Conservation (phyloP, 2,888 invertebrate genomes). For the Drosophila pseudotalamancana region DNA sequence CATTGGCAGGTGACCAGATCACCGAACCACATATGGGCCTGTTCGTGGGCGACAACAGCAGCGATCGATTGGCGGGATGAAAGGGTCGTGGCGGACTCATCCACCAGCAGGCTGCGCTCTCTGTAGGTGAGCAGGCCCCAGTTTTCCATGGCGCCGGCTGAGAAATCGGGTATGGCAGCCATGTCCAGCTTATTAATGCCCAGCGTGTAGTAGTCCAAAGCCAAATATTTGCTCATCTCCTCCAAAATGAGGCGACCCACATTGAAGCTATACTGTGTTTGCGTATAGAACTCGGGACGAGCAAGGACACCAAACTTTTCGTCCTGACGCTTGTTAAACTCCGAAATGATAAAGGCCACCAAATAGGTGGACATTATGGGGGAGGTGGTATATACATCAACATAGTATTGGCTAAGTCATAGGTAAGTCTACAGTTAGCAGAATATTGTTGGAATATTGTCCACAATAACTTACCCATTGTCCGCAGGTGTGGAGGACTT, state of each 20-base stretch:
- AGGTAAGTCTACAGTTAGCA: neutral
- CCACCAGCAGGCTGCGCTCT: conserved; percentile 89
- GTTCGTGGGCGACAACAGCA: conserved; percentile 85
- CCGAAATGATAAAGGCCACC: conserved; percentile 90
- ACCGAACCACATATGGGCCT: conserved; percentile 89
- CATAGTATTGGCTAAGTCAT: conserved; percentile 59
- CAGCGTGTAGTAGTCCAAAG: conserved; percentile 85
- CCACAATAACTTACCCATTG: conserved; percentile 64
- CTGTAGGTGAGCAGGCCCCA: conserved; percentile 95
- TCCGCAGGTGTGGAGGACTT: conserved; percentile 9
- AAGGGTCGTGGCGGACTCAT: conserved; percentile 86
- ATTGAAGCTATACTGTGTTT: conserved; percentile 88
- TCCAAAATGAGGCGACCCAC: conserved; percentile 86
- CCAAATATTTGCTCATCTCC: conserved; percentile 86
- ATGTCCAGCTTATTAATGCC: conserved; percentile 91
- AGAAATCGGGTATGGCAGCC: conserved; percentile 93
- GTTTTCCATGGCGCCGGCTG: conserved; percentile 95
- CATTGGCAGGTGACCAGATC: conserved; percentile 86
- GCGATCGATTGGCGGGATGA: conserved; percentile 87
- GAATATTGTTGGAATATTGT: too few species aligned
- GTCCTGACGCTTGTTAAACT: conserved; percentile 83
- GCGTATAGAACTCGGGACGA: conserved; percentile 88
- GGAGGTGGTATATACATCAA: conserved; percentile 83
- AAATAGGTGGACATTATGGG: conserved; percentile 91
- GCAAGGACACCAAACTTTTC: conserved; percentile 86